Conservation (phyloP, 2,797 vertebrate genomes). For the Synanceia verrucosa region DNA sequence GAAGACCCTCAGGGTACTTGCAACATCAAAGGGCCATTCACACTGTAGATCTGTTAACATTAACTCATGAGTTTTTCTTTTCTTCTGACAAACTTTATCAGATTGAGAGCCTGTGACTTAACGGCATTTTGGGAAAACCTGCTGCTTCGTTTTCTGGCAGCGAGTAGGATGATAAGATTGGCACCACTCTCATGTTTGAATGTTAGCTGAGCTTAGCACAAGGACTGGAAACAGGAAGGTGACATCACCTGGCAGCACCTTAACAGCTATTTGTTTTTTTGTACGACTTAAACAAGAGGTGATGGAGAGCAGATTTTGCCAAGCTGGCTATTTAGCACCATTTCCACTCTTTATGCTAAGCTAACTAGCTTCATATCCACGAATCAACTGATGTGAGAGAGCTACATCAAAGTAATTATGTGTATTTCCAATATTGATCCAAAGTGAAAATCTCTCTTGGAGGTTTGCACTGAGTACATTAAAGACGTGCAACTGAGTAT, state of each 20-base stretch:
- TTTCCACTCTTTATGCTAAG: neutral
- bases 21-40: constrained; percentile 31
- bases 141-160: constrained; percentile 7
- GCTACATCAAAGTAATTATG: neutral
- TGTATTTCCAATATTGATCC: neutral
- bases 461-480: neutral
- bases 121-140: neutral
- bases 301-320: neutral
- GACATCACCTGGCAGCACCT: neutral
- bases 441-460: neutral
- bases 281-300: neutral
- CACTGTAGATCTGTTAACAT: constrained; percentile 20
- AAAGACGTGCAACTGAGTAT: neutral
- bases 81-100: neutral
- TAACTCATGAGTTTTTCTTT: neutral
- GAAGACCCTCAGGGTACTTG: constrained; percentile 19
- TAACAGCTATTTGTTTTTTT: neutral
- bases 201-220: neutral
- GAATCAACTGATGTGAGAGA: neutral
- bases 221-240: neutral
- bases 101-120: constrained; percentile 1
- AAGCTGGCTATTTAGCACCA: neutral
- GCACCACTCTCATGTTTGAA: neutral
- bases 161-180: neutral
- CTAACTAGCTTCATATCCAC: neutral